phyloP scores from a whole-genome alignment of 2,797 vertebrate genomes.

The Mionectes olivaceus region DNA sequence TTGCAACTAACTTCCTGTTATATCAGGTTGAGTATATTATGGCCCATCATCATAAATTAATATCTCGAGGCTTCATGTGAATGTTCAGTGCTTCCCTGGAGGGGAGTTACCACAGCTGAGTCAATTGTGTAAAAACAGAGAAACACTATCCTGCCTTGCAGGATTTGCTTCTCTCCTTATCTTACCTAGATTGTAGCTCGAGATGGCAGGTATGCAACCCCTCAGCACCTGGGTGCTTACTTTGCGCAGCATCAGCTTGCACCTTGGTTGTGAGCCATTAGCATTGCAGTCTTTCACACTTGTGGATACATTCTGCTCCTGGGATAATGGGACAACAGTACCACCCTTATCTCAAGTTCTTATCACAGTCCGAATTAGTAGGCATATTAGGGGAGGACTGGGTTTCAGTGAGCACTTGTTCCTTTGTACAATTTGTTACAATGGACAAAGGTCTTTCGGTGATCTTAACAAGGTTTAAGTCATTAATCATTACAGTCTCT shows the following conservation, averaged over 20 bases:
- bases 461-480: background rate
- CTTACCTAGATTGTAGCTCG: background rate
- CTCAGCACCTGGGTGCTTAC: background rate
- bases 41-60: background rate
- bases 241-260: background rate
- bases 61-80: background rate
- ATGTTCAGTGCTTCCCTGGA: background rate
- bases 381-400: background rate
- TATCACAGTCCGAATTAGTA: background rate
- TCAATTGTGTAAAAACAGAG: background rate
- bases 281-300: background rate
- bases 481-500: background rate
- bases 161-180: background rate
- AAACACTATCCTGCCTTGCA: background rate
- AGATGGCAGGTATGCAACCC: background rate
- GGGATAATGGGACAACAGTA: too few species aligned
- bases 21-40: too few species aligned
- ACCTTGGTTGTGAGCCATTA: background rate
- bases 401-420: background rate
- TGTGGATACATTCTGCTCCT: background rate
- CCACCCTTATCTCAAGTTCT: background rate
- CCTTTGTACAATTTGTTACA: background rate
- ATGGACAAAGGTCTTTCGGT: background rate
- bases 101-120: background rate
- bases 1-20: background rate